Percentiles rank a stretch among this genome's conserved stretches.
Conservation (phyloP, 92 coral and sea anemone species). For the Muricea muricata region DNA sequence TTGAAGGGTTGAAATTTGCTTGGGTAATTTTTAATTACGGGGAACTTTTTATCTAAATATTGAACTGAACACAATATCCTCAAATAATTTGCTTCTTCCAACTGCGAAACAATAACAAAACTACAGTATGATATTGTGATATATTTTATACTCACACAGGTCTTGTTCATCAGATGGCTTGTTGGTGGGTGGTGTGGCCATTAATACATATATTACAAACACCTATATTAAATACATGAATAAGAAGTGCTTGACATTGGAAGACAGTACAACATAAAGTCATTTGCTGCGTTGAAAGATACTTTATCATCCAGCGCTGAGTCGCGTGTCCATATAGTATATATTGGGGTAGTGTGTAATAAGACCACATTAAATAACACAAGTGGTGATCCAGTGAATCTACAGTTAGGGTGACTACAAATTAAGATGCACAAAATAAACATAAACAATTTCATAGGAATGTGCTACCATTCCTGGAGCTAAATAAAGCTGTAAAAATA, state of each 20-base stretch:
- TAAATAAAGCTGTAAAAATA: not conserved
- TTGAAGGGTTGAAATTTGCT: not conserved
- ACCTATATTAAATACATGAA: not conserved
- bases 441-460: not conserved
- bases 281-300: not conserved
- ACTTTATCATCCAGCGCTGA: too few species aligned
- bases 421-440: too few species aligned
- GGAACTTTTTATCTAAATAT: not conserved
- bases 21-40: not conserved
- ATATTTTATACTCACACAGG: not conserved
- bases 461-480: too few species aligned
- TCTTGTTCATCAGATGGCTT: slow-evolving; percentile 21
- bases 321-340: not conserved
- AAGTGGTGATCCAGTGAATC: not conserved
- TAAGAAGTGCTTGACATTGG: not conserved
- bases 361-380: not conserved
- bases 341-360: too few species aligned
- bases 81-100: not conserved
- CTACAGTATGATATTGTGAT: too few species aligned
- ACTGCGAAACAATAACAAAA: not conserved
- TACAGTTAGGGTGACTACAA: not conserved
- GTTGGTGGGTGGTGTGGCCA: slow-evolving; percentile 10
- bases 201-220: not conserved
- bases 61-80: not conserved
- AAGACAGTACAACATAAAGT: not conserved